phyloP scores from a whole-genome alignment of 2,888 invertebrate genomes.

The Anagyrus pseudococci region DNA sequence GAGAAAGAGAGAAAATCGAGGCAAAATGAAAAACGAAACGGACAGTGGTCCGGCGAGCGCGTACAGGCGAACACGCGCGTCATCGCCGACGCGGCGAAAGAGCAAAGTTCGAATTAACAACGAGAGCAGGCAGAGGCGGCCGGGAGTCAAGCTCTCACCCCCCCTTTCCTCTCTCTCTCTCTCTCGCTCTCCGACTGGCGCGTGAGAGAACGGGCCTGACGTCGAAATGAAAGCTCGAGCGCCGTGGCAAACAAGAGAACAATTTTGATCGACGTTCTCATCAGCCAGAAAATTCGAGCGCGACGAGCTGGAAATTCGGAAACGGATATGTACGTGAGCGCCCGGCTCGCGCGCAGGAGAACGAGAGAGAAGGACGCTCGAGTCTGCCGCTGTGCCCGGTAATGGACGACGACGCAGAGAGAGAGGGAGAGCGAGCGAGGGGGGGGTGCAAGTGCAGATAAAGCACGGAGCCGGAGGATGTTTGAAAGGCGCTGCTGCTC shows the following conservation, averaged over 20 bases:
- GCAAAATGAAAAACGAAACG: constrained; percentile 1
- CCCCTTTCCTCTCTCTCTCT: no score
- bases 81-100: not conserved
- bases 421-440: no score
- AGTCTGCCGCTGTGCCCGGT: no score
- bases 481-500: constrained; percentile 19
- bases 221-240: constrained; percentile 16
- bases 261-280: constrained; percentile 36
- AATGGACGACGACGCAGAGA: no score
- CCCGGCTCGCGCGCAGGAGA: no score
- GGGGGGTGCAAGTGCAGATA: no score
- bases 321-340: constrained; percentile 24
- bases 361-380: no score
- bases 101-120: constrained; percentile 22
- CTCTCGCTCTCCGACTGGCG: no score
- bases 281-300: constrained; percentile 41
- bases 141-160: no score
- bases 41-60: not conserved
- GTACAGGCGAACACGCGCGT: not conserved
- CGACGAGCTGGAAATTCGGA: constrained; percentile 42
- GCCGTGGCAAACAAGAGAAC: constrained; percentile 22
- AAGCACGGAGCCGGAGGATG: not conserved
- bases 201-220: not conserved
- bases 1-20: not conserved
- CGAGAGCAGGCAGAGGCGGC: no score